phyloP scores from a whole-genome alignment of 1,140 invertebrate species.

The Macrosteles quadrilineatus region DNA sequence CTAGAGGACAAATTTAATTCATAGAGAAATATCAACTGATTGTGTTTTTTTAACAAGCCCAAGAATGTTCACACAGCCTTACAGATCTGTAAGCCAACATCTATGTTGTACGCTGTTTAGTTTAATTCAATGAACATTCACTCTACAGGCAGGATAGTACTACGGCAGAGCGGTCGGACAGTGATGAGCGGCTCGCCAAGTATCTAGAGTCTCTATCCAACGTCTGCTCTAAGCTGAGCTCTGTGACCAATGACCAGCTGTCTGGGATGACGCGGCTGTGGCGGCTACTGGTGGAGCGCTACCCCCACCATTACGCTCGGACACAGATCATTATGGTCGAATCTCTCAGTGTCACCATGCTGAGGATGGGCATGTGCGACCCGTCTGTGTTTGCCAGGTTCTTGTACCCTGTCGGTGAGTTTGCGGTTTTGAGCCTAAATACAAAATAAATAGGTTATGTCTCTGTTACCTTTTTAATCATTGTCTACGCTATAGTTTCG shows the following conservation, averaged over 20 bases:
- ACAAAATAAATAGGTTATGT: background rate
- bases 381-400: background rate
- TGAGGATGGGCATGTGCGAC: background rate
- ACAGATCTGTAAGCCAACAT: too few relatives aligned
- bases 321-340: background rate
- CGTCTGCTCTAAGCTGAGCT: background rate
- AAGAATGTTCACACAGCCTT: too few relatives aligned
- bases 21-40: too few relatives aligned
- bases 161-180: too few relatives aligned
- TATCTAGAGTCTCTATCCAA: constrained; percentile 4
- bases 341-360: background rate
- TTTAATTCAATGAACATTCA: too few relatives aligned
- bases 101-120: too few relatives aligned
- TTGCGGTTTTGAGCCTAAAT: background rate
- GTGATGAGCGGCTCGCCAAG: background rate
- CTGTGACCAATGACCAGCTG: background rate
- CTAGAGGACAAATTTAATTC: too few relatives aligned
- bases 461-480: background rate
- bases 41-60: too few relatives aligned
- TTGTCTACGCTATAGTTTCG: background rate
- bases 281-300: background rate
- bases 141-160: too few relatives aligned
- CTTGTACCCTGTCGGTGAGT: background rate
- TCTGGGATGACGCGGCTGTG: background rate
- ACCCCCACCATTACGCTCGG: background rate